Conservation (phyloP, 2,797 vertebrate species). For the Phoxinus dragarum region DNA sequence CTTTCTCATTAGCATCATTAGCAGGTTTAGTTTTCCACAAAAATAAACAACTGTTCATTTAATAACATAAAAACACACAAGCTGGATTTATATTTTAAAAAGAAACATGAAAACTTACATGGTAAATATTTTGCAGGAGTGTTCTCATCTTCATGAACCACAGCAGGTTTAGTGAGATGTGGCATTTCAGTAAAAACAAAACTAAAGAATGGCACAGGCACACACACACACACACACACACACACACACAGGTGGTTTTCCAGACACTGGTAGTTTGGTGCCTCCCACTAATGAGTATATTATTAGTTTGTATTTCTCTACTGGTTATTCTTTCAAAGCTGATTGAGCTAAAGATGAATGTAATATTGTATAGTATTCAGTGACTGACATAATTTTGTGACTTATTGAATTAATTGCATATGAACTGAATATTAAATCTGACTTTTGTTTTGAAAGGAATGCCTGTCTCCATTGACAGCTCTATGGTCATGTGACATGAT, state of each 20-base stretch:
- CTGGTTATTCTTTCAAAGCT: background rate
- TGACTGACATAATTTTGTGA: too few relatives aligned
- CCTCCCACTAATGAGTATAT: background rate
- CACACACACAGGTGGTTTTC: background rate
- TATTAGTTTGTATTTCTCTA: background rate
- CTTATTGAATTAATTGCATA: too few relatives aligned
- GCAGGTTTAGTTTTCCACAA: background rate
- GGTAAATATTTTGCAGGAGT: background rate
- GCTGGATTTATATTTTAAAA: background rate
- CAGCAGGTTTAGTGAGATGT: background rate
- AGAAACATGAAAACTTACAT: background rate
- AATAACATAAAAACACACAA: background rate
- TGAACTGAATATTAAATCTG: background rate
- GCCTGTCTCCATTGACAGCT: background rate
- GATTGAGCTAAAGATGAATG: background rate
- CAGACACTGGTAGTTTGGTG: background rate
- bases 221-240: too few relatives aligned
- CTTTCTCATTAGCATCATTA: background rate
- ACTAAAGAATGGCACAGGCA: background rate
- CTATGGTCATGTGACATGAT: background rate
- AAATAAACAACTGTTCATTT: background rate
- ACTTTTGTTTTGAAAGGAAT: background rate
- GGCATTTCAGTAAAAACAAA: background rate
- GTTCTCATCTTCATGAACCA: background rate
- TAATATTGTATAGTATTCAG: background rate